Evolutionary conservation across 2,888 invertebrate genomes (phyloP).

Genomic region (Nebria brevicollis): DNA sequence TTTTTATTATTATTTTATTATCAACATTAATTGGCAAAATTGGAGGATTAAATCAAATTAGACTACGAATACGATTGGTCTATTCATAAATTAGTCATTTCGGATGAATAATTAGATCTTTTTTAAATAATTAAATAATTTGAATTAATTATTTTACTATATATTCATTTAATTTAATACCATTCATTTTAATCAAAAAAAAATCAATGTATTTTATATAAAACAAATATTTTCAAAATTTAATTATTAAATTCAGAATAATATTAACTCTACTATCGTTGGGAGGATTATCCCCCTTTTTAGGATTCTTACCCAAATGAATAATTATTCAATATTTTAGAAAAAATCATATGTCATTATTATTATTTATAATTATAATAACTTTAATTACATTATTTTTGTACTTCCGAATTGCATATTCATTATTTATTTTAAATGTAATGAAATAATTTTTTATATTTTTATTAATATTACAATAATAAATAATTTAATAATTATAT

Average conservation of each 20-base stretch:
- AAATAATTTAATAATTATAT: constrained; percentile 56
- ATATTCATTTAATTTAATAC: constrained; percentile 63
- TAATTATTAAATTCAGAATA: too few relatives aligned
- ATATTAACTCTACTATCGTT: too few relatives aligned
- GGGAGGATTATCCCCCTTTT: too few relatives aligned
- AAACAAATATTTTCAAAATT: constrained; percentile 66
- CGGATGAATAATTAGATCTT: constrained; percentile 56
- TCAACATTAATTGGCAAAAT: constrained; percentile 66
- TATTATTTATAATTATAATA: constrained; percentile 65
- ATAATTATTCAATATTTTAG: too few relatives aligned
- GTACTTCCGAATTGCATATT: constrained; percentile 67
- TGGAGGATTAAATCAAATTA: constrained; percentile 61
- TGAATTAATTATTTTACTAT: constrained; percentile 64
- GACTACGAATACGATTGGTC: neutral
- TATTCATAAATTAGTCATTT: constrained; percentile 11
- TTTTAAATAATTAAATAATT: constrained; percentile 64
- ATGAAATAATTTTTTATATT: constrained; percentile 64
- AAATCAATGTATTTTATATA: constrained; percentile 63
- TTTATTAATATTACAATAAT: constrained; percentile 60
- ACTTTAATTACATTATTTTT: constrained; percentile 68
- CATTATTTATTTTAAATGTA: constrained; percentile 64
- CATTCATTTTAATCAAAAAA: constrained; percentile 57
- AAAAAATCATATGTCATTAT: constrained; percentile 56
- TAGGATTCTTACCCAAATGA: too few relatives aligned
- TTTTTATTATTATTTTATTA: constrained; percentile 57